phyloP scores from a whole-genome alignment of 1,140 invertebrate genomes.

The Drosophila hydei region DNA sequence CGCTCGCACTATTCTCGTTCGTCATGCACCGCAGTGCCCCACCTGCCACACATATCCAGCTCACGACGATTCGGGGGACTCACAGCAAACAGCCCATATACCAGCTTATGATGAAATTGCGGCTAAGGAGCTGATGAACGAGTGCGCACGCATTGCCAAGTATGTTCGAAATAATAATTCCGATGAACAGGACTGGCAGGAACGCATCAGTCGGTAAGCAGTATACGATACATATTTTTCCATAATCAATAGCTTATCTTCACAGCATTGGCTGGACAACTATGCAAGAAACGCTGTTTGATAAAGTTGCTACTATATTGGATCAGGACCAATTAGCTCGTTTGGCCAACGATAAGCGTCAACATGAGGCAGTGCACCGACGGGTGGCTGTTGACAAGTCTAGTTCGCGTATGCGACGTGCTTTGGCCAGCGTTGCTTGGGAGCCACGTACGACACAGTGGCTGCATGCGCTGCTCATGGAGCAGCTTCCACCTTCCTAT shows the following conservation, averaged over 20 bases:
- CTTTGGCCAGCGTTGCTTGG: conserved; percentile 88
- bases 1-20: conserved; percentile 69
- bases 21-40: conserved; percentile 76
- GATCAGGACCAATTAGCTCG: conserved; percentile 89
- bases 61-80: conserved; percentile 63
- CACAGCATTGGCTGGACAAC: conserved; percentile 88
- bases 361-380: conserved; percentile 88
- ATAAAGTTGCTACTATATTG: conserved; percentile 88
- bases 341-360: conserved; percentile 85
- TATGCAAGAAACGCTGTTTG: conserved; percentile 88
- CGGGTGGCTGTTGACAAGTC: conserved; percentile 89
- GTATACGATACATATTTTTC: background rate
- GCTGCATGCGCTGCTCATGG: conserved; percentile 90
- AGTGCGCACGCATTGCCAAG: conserved; percentile 88
- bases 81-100: conserved; percentile 59
- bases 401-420: conserved; percentile 87
- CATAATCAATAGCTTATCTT: background rate
- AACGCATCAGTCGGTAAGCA: conserved; percentile 86
- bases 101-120: conserved; percentile 88
- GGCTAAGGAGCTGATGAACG: conserved; percentile 88
- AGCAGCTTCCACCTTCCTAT: conserved; percentile 88
- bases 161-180: conserved; percentile 86
- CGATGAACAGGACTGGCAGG: conserved; percentile 89
- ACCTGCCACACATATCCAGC: conserved; percentile 75
- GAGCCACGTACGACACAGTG: conserved; percentile 90